phyloP scores from a whole-genome alignment of 2,113 vertebrate species.

The Myotis lucifugus region DNA sequence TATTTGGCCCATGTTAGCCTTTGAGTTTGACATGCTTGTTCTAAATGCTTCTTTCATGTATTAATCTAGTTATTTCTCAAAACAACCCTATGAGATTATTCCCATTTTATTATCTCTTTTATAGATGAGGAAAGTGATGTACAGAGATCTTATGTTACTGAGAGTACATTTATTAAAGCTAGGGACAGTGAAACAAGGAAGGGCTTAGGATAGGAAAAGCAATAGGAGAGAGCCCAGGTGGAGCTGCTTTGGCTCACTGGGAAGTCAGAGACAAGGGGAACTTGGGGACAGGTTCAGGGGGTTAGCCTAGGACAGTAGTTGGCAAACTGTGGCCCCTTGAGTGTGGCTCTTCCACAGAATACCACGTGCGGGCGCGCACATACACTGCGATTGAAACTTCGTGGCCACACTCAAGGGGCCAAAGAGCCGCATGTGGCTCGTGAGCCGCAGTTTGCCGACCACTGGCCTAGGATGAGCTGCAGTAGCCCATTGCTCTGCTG shows the following conservation, averaged over 20 bases:
- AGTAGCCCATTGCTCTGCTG: no score
- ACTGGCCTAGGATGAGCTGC: no score
- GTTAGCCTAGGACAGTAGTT: neutral
- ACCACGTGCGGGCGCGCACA: no score
- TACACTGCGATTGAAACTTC: no score
- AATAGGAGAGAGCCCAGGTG: neutral
- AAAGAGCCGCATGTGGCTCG: no score
- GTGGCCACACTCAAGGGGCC: no score
- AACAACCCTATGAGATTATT: neutral
- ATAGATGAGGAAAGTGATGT: neutral
- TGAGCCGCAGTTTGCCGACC: no score
- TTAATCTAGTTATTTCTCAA: slow-evolving; percentile 1
- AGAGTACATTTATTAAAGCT: neutral
- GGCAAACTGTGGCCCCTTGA: no score
- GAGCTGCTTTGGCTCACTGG: neutral
- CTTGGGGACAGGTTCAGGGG: neutral
- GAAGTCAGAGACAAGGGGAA: neutral
- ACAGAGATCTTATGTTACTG: neutral
- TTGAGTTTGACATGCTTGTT: neutral
- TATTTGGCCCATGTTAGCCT: no score
- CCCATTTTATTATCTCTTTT: neutral
- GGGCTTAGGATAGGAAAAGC: neutral
- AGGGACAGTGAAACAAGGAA: neutral
- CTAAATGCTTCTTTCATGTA: slow-evolving; percentile 5
- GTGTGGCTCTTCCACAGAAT: no score